A percentile compares a stretch with the other conserved stretches of the same genome.
These are phyloP conservation scores for Nephotettix cincticeps DNA, from an alignment of 1,140 invertebrate genomes.

Conservation along the genomic window DNA sequence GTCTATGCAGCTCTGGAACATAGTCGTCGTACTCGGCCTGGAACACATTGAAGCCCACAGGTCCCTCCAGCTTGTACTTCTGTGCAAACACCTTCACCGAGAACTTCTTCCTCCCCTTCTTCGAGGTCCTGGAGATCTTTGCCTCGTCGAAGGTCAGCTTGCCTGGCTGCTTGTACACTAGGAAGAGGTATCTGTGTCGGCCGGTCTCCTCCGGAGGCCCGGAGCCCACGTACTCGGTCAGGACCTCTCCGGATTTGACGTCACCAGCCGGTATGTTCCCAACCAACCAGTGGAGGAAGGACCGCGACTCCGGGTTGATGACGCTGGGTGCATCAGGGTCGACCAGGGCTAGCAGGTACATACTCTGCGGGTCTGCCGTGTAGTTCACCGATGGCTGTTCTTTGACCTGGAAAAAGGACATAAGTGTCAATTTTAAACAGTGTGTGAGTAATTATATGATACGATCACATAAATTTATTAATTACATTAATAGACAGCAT, in stretches of 20 bases:
- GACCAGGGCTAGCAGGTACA: conserved; percentile 40
- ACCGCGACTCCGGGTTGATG: conserved; percentile 69
- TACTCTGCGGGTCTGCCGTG: background rate
- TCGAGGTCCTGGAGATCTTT: conserved; percentile 55
- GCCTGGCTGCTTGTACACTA: conserved; percentile 79
- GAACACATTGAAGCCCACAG: conserved; percentile 86
- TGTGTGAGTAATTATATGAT: no score
- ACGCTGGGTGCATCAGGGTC: conserved; percentile 91
- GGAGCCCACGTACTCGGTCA: conserved; percentile 80
- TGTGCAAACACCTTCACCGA: conserved; percentile 76
- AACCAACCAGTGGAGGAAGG: conserved; percentile 92
- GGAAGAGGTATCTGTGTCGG: conserved; percentile 86
- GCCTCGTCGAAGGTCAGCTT: conserved; percentile 68
- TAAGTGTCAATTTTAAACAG: no score
- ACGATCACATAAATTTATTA: no score
- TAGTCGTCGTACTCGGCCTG: conserved; percentile 86
- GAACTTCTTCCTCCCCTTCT: conserved; percentile 54
- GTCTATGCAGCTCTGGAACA: conserved; percentile 73
- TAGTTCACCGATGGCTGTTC: background rate
- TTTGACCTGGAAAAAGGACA: no score
- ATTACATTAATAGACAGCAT: no score
- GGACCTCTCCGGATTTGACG: conserved; percentile 65
- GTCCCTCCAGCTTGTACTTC: conserved; percentile 79
- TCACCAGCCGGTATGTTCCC: conserved; percentile 83
- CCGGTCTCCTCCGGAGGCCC: conserved; percentile 80